Evolutionary conservation across 1,140 invertebrate genomes (phyloP), one percentile per base, ranked within the genome.

Genomic region (Sycobia sp.): DNA sequence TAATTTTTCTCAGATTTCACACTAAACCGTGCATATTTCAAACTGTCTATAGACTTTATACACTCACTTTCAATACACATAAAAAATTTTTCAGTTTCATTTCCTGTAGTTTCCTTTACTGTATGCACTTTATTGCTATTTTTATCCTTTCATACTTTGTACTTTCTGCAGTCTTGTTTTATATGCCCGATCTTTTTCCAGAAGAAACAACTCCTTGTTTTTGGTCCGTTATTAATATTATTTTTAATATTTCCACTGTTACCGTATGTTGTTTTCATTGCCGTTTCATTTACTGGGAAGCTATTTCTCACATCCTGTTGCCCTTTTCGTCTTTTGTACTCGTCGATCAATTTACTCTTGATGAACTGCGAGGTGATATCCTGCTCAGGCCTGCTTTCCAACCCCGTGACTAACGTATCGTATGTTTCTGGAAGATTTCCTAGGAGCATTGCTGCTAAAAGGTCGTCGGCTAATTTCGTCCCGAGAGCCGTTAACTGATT

Each of bases 171-270:
- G n/a, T n/a, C n/a, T n/a, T n/a, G n/a, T n/a, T n/a, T n/a, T n/a
- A n/a, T n/a, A n/a, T n/a, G n/a, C n/a, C n/a, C n/a, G n/a, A 62
- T 65, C 3, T 46, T 32, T 49, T 65, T 61, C 34, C 67, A 68
- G 38, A 62, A 67, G 32, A 46, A 65, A 58, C n/a, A n/a, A 43
- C 47, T 20, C 34, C 27, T 23, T 8, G 36, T 27, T 32, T 10
- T 23, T 29, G 18, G 36, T 43, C 13, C n/a, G 2, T 53, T 36
- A 36, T 53, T 38, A 1, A 20, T n/a, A n/a, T n/a, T n/a, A n/a
- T n/a, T n/a, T n/a, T n/a, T n/a, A n/a, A n/a, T 9, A 20, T 20
- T 51, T 38, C 55, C 54, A 39, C 46, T 53, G 1, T 62, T 56
- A 9, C 36, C 27, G 5, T 44, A 29, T 13, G 18, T 27, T 2